Conservation (phyloP, 1,140 invertebrate genomes). For the Drosophila ohnishii region DNA sequence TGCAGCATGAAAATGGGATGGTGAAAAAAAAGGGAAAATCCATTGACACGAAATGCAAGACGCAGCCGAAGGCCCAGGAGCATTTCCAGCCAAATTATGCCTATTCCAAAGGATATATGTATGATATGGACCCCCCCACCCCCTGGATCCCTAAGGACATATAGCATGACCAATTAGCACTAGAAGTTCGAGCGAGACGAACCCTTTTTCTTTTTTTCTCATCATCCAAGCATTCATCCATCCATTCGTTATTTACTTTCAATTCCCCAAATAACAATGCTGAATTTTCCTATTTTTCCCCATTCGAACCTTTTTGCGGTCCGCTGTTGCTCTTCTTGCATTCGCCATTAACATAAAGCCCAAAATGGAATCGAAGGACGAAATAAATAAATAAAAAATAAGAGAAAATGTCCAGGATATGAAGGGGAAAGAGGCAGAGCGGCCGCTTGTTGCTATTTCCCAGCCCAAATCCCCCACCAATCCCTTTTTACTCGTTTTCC, state of each 20-base stretch:
- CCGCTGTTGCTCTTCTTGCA: constrained; percentile 12
- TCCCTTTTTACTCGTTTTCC: neutral
- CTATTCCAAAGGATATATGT: constrained; percentile 28
- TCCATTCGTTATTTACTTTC: constrained; percentile 68
- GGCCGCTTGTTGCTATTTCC: constrained; percentile 27
- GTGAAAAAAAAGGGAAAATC: constrained; percentile 28
- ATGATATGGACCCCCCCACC: neutral
- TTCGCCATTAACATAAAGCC: constrained; percentile 50
- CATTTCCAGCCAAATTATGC: constrained; percentile 38
- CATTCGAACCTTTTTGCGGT: constrained; percentile 42
- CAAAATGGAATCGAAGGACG: constrained; percentile 32
- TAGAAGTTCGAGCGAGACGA: constrained; percentile 7
- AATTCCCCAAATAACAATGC: constrained; percentile 66
- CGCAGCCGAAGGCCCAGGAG: constrained; percentile 20
- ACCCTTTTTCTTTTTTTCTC: constrained; percentile 34
- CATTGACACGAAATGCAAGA: constrained; percentile 69
- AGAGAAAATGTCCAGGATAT: constrained; percentile 16
- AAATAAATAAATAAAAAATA: constrained; percentile 58
- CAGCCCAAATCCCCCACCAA: neutral
- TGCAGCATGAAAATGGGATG: constrained; percentile 70
- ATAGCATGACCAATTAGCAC: constrained; percentile 73
- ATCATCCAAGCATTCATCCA: neutral
- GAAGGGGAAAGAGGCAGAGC: neutral
- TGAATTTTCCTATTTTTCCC: constrained; percentile 59
- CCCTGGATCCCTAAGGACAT: constrained; percentile 18